These are phyloP conservation scores for Pampus argenteus DNA, from an alignment of 2,797 vertebrate species.

Conservation along the genomic window DNA sequence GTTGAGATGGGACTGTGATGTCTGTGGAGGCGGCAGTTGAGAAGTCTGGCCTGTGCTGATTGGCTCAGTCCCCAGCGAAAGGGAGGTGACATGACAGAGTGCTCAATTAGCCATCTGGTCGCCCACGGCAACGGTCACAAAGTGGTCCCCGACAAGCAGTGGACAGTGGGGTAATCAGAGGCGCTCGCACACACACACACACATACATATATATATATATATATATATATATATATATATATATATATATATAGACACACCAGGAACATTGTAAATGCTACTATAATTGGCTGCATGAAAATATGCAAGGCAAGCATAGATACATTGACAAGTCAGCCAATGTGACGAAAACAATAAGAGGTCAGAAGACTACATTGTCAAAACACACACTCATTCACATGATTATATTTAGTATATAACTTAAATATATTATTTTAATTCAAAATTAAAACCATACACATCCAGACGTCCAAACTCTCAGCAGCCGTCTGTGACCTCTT, in stretches of 20 bases:
- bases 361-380: neutral
- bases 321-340: neutral
- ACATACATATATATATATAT: slow-evolving; percentile 14
- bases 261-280: slow-evolving; percentile 16
- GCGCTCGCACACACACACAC: neutral
- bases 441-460: slow-evolving; percentile 40
- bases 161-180: slow-evolving; percentile 70
- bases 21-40: slow-evolving; percentile 67
- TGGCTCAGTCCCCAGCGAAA: slow-evolving; percentile 75
- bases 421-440: too few relatives aligned
- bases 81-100: slow-evolving; percentile 80
- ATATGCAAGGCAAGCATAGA: slow-evolving; percentile 8
- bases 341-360: neutral
- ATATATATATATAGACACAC: neutral
- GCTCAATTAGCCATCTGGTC: slow-evolving; percentile 83
- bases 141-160: slow-evolving; percentile 62
- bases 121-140: slow-evolving; percentile 74
- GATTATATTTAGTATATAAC: too few relatives aligned
- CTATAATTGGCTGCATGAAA: slow-evolving; percentile 38
- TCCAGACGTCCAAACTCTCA: slow-evolving; percentile 7
- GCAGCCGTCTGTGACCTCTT: slow-evolving; percentile 36
- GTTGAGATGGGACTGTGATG: slow-evolving; percentile 72
- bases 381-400: slow-evolving; percentile 1
- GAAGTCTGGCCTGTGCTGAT: slow-evolving; percentile 71
- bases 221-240: neutral